Evolutionary conservation across 53 echinoderm and acorn worm species (phyloP).

Genomic region (Crossaster papposus): DNA sequence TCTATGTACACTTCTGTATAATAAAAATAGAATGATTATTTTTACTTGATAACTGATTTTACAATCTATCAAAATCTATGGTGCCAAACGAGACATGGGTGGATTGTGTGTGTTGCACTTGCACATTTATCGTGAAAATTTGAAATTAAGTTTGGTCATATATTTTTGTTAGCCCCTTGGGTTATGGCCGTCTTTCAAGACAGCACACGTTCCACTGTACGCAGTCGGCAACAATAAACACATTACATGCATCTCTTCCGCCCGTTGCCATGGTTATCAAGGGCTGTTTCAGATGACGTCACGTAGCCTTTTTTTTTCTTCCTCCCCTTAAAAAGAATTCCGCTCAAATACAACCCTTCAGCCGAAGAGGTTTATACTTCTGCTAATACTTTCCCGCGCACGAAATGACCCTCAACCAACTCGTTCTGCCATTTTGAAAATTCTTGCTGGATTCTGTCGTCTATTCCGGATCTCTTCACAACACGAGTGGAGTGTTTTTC

Average conservation of each 20-base stretch:
- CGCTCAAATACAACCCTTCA: not conserved
- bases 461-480: not conserved
- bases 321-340: not conserved
- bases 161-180: not conserved
- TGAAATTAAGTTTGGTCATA: not conserved
- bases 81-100: no score
- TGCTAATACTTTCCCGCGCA: not conserved
- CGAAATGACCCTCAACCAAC: not conserved
- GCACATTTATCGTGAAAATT: no score
- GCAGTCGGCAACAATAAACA: not conserved
- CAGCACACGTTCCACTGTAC: not conserved
- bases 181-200: not conserved
- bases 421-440: not conserved
- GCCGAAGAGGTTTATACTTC: not conserved
- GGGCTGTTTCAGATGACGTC: slow-evolving; percentile 28
- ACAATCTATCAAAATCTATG: no score
- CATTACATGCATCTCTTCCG: slow-evolving; percentile 50
- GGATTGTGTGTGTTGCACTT: no score
- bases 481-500: not conserved
- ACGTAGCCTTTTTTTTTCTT: not conserved
- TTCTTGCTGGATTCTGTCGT: not conserved
- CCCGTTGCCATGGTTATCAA: slow-evolving; percentile 22
- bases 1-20: no score
- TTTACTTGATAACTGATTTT: no score
- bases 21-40: no score